Evolutionary conservation across 2,797 vertebrate species (phyloP), one percentile per base, ranked within the genome.

Genomic region (Anisognathus igniventris): DNA sequence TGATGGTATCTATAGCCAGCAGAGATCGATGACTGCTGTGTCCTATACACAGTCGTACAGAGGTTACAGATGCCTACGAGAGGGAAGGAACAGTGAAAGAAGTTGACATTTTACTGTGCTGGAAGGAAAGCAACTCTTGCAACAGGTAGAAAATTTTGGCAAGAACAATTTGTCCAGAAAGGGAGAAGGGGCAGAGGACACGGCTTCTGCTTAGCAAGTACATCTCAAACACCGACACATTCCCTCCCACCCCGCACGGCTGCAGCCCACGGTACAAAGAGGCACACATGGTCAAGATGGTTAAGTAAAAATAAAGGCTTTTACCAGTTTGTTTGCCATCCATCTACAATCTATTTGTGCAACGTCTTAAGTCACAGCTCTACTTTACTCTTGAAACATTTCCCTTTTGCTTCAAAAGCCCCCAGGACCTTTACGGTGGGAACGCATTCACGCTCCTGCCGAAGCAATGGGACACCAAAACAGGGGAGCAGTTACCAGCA

Each of bases 201-300:
- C 62, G 62, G 94, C 93, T 95, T 96, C 96, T 94, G 95, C 82
- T 93, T 76, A 96, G 93, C 91, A 71, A 95, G 94, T 92, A 82
- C 92, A 94, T 57, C 97, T 97, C 97, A 40, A 94, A 92, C 96
- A 93, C 81, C 64, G 10, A 85, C 78, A 47, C 81, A 45, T 61
- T 50, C 96, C 92, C 84, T 74, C 82, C 88, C 86, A 37, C 84
- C 97, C 70, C 40, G 15, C 92, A 92, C 14, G 94, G 96, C 71
- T 82, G 92, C 94, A 96, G 96, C 96, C 97, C 96, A 96, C 89
- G 87, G 79, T 97, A 97, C 97, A 97, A 97, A 97, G 95, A 98
- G 98, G 98, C 98, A 98, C 98, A 97, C 97, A 94, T 47, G 98
- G 97, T 98, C 95, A 92, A 96, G 96, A 97, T 95, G 97, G 95